These are phyloP conservation scores for Tetragonula carbonaria DNA, from an alignment of 2,888 invertebrate genomes.

Conservation along the genomic window DNA sequence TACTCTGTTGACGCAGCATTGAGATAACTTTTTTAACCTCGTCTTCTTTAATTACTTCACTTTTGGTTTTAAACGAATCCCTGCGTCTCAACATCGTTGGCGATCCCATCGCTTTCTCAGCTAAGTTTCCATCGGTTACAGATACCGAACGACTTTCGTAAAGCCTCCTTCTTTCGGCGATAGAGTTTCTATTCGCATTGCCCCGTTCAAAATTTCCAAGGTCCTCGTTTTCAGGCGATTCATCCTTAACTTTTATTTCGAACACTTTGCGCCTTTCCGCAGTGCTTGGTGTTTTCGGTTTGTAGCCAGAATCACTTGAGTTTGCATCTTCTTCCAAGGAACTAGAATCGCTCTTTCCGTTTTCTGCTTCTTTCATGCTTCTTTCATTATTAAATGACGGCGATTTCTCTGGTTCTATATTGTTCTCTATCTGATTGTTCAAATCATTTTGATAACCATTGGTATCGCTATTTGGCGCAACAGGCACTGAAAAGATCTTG, in stretches of 20 bases:
- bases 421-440: conserved; percentile 76
- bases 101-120: conserved; percentile 85
- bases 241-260: conserved; percentile 85
- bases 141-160: conserved; percentile 92
- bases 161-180: conserved; percentile 91
- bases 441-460: conserved; percentile 79
- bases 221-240: conserved; percentile 85
- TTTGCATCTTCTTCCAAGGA: conserved; percentile 87
- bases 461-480: conserved; percentile 86
- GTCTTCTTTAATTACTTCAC: conserved; percentile 85
- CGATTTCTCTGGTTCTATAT: conserved; percentile 74
- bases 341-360: conserved; percentile 87
- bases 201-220: conserved; percentile 86
- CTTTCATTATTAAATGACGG: conserved; percentile 74
- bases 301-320: conserved; percentile 88
- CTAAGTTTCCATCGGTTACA: conserved; percentile 87
- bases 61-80: conserved; percentile 89
- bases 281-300: conserved; percentile 91
- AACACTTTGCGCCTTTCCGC: conserved; percentile 92
- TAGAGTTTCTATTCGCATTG: conserved; percentile 88
- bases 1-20: conserved; percentile 84
- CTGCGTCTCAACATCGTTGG: conserved; percentile 90
- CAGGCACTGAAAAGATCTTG: conserved; percentile 92
- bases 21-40: conserved; percentile 84
- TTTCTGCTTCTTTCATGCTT: conserved; percentile 83